phyloP scores from a whole-genome alignment of 2,113 vertebrate species.

The Rostratula benghalensis region DNA sequence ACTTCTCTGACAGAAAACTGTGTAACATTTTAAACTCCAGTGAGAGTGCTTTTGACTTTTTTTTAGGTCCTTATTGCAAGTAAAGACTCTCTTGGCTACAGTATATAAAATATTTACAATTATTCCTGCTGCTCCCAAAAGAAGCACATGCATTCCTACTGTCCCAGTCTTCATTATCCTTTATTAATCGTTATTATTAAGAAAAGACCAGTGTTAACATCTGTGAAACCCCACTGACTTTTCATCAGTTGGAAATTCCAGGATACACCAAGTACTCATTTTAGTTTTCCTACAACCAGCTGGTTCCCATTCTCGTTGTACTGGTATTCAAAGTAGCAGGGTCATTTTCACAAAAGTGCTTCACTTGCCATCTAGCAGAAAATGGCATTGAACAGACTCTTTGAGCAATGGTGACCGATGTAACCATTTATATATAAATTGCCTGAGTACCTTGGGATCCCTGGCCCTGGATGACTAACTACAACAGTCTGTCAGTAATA shows the following conservation, averaged over 20 bases:
- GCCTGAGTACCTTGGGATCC: not conserved
- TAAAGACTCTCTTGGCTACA: not conserved
- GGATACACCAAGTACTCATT: not conserved
- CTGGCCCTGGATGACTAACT: not conserved
- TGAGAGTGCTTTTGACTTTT: not conserved
- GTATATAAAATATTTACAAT: not conserved
- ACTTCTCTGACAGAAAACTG: not conserved
- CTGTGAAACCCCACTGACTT: not conserved
- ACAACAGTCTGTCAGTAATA: not conserved
- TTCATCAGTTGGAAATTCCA: not conserved
- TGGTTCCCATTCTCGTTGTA: not conserved
- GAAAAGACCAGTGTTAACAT: not conserved
- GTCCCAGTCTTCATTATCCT: not conserved
- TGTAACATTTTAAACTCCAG: not conserved
- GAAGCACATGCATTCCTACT: not conserved
- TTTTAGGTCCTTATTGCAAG: not conserved
- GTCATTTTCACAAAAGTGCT: not conserved
- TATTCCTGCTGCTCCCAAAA: not conserved
- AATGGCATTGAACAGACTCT: not conserved
- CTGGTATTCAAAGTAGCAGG: not conserved
- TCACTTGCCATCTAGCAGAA: not conserved
- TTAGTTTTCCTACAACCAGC: not conserved
- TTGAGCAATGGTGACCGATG: not conserved
- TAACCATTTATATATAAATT: not conserved
- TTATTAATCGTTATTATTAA: not conserved